Base-by-base conservation (phyloP, 2,888 invertebrate species). In the Phaedon cochleariae region DNA sequence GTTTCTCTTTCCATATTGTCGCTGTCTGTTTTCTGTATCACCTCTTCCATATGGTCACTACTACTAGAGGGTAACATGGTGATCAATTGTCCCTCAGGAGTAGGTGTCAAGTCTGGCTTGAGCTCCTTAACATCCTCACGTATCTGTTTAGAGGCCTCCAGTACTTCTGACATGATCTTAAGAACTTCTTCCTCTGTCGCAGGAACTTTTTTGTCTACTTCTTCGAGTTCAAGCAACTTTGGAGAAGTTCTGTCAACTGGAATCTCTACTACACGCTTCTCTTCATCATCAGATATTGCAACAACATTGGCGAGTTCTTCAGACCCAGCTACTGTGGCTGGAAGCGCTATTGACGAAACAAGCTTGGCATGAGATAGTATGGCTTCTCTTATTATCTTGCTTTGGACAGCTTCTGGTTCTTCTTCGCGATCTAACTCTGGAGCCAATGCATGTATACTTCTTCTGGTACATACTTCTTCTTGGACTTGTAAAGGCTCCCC, bases 31-130 rank as follows among this genome's bases (percentile, higher is more conserved):
- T 67, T 74, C 69, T 72, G 79, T 75, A 18, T 70, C 65, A 22
- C 76, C 76, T 68, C 71, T 65, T 63, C 71, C 71, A 53, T 75
- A 51, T 76, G 75, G 59, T 79, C 78, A 18, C 62, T 59, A 12
- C 77, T 75, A 4, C 70, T 53, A 2, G 78, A 74, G 15, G 79
- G 78, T 51, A 82, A 61, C 61, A 84, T 76, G 37, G 79, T 78
- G 37, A 83, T 73, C 20, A 81, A 65, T 63, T 83, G 82, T 6
- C 84, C 84, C 71, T 85, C 85, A 2, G 85, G 85, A 1, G 85
- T 86, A n/a, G 85, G 85, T 1, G 85, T 85, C 62, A 86, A 74
- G 73, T 86, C 85, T n/a, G 86, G 86, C 75, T 85, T 85, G 9
- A 85, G 64, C 75, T 84, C 83, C 69, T 83, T 84, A 0, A 86